Evolutionary conservation across 2,113 vertebrate genomes (phyloP).

Genomic region (Sander lucioperca): DNA sequence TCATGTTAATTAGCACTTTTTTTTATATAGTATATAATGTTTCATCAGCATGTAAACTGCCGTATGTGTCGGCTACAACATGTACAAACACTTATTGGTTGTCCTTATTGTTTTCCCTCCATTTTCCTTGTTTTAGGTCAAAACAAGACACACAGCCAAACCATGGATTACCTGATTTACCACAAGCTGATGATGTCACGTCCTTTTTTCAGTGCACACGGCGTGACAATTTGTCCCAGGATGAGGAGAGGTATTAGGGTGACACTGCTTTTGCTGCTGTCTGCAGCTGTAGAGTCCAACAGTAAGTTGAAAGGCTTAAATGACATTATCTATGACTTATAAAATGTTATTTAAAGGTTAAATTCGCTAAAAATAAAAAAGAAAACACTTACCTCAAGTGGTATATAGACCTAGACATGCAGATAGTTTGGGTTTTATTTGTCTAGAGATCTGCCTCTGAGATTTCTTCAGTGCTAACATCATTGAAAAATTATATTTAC

Average conservation of each 20-base stretch:
- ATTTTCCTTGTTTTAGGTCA: constrained; percentile 72
- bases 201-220: neutral
- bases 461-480: neutral
- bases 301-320: constrained; percentile 60
- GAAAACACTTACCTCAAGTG: neutral
- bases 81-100: constrained; percentile 40
- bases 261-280: constrained; percentile 59
- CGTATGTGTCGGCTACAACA: constrained; percentile 12
- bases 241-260: constrained; percentile 53
- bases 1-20: neutral
- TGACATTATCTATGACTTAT: neutral
- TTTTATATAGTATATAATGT: neutral
- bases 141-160: constrained; percentile 57
- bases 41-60: neutral
- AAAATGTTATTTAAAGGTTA: neutral
- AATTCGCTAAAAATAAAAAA: neutral
- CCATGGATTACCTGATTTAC: neutral
- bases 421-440: constrained; percentile 6
- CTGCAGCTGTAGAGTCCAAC: constrained; percentile 39
- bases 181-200: constrained; percentile 21
- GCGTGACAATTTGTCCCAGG: constrained; percentile 31
- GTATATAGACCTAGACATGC: neutral
- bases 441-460: neutral
- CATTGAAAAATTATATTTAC: neutral
- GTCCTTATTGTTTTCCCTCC: constrained; percentile 66